Conservation (phyloP, 2,113 vertebrate genomes). For the Carassius gibelio region DNA sequence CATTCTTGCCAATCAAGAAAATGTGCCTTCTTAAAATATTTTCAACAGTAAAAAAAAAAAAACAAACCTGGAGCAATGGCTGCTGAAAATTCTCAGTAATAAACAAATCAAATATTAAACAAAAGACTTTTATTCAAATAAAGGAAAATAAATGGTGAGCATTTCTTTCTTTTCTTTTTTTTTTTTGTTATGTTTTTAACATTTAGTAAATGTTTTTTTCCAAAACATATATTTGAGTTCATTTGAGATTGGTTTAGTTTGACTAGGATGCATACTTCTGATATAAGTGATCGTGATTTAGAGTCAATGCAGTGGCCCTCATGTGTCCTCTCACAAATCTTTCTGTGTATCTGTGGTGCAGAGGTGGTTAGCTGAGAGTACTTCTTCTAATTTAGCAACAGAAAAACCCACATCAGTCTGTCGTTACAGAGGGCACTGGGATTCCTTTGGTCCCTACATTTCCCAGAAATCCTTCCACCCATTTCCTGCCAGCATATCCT, state of each 20-base stretch:
- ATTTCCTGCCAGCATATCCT: constrained; percentile 53
- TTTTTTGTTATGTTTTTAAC: too few species aligned
- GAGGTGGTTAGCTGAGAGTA: constrained; percentile 29
- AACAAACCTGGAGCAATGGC: too few species aligned
- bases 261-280: neutral
- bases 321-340: neutral
- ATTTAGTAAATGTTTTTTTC: too few species aligned
- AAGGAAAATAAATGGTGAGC: neutral
- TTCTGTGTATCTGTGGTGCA: constrained; percentile 4
- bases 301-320: neutral
- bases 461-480: constrained; percentile 57
- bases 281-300: neutral
- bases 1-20: neutral
- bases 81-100: too few species aligned
- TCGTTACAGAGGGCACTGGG: constrained; percentile 35
- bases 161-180: neutral
- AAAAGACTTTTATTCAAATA: too few species aligned
- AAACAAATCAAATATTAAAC: too few species aligned
- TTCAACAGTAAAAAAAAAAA: neutral
- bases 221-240: too few species aligned
- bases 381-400: constrained; percentile 48
- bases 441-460: constrained; percentile 51
- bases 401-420: constrained; percentile 47
- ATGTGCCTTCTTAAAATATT: neutral
- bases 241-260: neutral